These are phyloP conservation scores for Drosophila nigrodunni DNA, from an alignment of 1,140 invertebrate species.

Conservation along the genomic window DNA sequence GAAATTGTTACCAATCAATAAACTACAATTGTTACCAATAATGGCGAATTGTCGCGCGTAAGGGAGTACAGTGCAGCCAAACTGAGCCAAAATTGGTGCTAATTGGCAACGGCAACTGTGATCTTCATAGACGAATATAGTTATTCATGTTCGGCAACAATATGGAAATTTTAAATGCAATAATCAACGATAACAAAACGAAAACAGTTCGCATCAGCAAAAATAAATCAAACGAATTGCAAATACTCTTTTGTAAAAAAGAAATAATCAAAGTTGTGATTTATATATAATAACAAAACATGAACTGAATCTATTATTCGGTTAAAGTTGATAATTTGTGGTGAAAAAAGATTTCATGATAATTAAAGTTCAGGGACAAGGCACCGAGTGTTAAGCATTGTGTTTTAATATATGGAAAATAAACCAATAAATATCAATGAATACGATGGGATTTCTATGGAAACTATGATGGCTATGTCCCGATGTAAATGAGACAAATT, in stretches of 20 bases:
- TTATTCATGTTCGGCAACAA: slow-evolving; percentile 49
- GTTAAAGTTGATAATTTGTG: not conserved
- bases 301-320: not conserved
- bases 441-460: not conserved
- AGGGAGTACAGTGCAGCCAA: slow-evolving; percentile 28
- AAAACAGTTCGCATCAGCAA: slow-evolving; percentile 29
- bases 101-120: slow-evolving; percentile 63
- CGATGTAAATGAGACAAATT: slow-evolving; percentile 65
- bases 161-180: slow-evolving; percentile 76
- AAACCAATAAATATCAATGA: slow-evolving; percentile 46
- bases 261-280: not conserved
- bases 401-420: slow-evolving; percentile 43
- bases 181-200: slow-evolving; percentile 56
- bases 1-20: no score
- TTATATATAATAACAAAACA: not conserved
- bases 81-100: slow-evolving; percentile 52
- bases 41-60: slow-evolving; percentile 59
- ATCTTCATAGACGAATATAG: slow-evolving; percentile 51
- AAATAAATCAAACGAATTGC: slow-evolving; percentile 19
- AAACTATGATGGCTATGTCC: not conserved
- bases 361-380: slow-evolving; percentile 35
- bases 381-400: not conserved
- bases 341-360: slow-evolving; percentile 14
- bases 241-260: slow-evolving; percentile 35
- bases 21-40: no score